Evolutionary conservation across 2,113 vertebrate genomes (phyloP).

Genomic region (Arothron firmamentum): DNA sequence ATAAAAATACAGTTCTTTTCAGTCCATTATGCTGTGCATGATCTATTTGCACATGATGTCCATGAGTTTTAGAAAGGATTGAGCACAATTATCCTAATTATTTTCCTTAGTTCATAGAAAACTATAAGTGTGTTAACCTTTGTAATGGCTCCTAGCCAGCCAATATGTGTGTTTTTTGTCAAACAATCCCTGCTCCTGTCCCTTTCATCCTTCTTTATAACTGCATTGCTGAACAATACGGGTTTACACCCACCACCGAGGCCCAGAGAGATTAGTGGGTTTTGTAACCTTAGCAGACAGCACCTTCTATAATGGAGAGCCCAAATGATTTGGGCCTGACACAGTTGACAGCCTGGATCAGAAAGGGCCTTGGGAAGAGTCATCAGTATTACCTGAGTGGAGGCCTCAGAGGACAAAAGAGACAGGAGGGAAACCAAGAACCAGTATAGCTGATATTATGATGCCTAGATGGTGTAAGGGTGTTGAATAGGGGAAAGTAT

Average conservation of each 20-base stretch:
- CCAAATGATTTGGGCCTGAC: conserved; percentile 58
- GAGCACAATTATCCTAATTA: too few species aligned
- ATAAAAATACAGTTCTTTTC: too few species aligned
- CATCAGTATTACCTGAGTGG: conserved; percentile 44
- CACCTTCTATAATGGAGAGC: conserved; percentile 49
- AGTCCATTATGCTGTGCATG: too few species aligned
- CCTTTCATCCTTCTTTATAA: conserved; percentile 40
- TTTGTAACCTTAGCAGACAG: conserved; percentile 42
- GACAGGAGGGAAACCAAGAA: conserved; percentile 20
- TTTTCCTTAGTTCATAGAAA: too few species aligned
- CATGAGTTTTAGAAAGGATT: too few species aligned
- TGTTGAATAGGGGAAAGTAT: conserved; percentile 24
- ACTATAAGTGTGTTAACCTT: too few species aligned
- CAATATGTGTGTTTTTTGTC: too few species aligned
- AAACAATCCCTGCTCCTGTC: conserved; percentile 9
- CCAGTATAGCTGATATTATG: conserved; percentile 24
- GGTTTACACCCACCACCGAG: conserved; percentile 39
- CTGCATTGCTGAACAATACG: conserved; percentile 47
- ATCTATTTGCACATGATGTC: too few species aligned
- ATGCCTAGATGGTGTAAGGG: conserved; percentile 24
- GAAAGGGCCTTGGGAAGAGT: conserved; percentile 49
- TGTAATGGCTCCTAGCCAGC: too few species aligned
- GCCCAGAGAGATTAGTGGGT: conserved; percentile 58
- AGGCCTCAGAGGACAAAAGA: conserved; percentile 38
- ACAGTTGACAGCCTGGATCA: conserved; percentile 50